Percentiles rank a stretch among this genome's conserved stretches.
phyloP scores from a whole-genome alignment of 2,113 vertebrate genomes.

The Oryzias woworae region DNA sequence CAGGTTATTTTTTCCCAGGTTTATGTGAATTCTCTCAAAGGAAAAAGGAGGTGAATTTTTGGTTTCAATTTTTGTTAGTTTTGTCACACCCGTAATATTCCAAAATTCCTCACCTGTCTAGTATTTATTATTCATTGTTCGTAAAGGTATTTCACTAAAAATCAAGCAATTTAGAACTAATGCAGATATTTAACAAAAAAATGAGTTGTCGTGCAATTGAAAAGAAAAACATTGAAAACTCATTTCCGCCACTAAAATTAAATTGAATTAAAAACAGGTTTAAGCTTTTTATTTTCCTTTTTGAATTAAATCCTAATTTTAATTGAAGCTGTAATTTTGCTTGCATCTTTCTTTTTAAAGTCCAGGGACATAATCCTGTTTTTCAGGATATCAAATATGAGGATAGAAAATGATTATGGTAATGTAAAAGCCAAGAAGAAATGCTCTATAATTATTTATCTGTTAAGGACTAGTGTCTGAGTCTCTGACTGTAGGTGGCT shows the following conservation, averaged over 20 bases:
- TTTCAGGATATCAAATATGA: slow-evolving; percentile 32
- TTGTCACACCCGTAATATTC: neutral
- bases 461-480: slow-evolving; percentile 12
- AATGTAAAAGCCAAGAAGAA: slow-evolving; percentile 26
- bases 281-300: slow-evolving; percentile 9
- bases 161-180: too few species aligned
- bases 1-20: slow-evolving; percentile 16
- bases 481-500: slow-evolving; percentile 20
- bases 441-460: slow-evolving; percentile 24
- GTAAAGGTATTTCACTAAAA: too few species aligned
- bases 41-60: slow-evolving; percentile 10
- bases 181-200: too few species aligned
- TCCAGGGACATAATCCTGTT: slow-evolving; percentile 30
- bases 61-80: slow-evolving; percentile 3
- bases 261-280: slow-evolving; percentile 15
- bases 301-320: slow-evolving; percentile 1
- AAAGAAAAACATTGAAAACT: neutral
- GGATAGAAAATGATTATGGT: slow-evolving; percentile 20
- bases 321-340: slow-evolving; percentile 3
- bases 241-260: slow-evolving; percentile 13
- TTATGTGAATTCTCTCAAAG: slow-evolving; percentile 10
- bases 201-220: too few species aligned
- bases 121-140: neutral
- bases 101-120: neutral
- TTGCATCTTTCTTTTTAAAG: slow-evolving; percentile 8